These are phyloP conservation scores for Tadarida brasiliensis DNA, from an alignment of 2,797 vertebrate genomes.

Conservation along the genomic window DNA sequence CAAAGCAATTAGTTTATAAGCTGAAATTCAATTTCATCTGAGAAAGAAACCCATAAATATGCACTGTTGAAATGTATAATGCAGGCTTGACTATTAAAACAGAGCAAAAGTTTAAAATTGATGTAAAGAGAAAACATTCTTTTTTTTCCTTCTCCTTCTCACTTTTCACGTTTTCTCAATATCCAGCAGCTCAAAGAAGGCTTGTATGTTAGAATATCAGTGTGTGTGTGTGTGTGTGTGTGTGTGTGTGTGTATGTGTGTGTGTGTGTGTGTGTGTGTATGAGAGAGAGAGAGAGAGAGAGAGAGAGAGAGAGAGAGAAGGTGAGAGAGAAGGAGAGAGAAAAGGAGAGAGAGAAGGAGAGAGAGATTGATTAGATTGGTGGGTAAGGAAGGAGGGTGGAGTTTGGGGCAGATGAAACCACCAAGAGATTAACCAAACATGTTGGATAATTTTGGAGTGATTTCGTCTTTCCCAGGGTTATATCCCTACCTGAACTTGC, in stretches of 20 bases:
- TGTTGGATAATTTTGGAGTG: neutral
- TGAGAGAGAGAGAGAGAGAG: no score
- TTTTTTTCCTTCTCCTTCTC: neutral
- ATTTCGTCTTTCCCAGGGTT: neutral
- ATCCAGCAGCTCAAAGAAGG: neutral
- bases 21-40: slow-evolving; percentile 32
- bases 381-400: neutral
- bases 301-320: neutral
- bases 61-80: neutral
- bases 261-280: no score
- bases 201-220: neutral
- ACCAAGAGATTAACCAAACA: neutral
- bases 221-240: neutral
- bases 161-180: slow-evolving; percentile 43
- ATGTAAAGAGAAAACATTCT: neutral
- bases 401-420: neutral
- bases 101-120: neutral
- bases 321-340: neutral
- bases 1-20: slow-evolving; percentile 48
- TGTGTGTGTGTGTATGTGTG: neutral
- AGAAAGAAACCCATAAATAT: neutral
- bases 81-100: slow-evolving; percentile 4
- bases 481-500: neutral
- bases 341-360: no score
- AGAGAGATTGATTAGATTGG: neutral